Conservation (phyloP, 2,797 vertebrate species). For the Lemur catta region DNA sequence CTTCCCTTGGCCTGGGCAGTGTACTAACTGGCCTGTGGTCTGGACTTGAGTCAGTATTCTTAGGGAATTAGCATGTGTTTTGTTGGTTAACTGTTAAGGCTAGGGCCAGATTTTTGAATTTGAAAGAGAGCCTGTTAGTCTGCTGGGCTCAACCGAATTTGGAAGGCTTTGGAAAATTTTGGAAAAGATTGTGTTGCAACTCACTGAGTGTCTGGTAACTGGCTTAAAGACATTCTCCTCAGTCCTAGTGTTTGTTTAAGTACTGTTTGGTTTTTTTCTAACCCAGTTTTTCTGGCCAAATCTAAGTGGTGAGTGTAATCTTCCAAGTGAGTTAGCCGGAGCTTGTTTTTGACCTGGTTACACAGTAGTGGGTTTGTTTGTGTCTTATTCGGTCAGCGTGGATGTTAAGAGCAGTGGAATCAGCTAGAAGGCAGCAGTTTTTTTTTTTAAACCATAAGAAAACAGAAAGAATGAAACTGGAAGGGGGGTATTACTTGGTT, state of each 20-base stretch:
- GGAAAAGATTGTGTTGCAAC: constrained; percentile 61
- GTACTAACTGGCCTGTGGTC: constrained; percentile 41
- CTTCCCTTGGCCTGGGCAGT: neutral
- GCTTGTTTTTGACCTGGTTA: constrained; percentile 66
- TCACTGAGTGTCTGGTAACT: constrained; percentile 52
- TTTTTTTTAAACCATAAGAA: constrained; percentile 14
- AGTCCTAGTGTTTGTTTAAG: constrained; percentile 55
- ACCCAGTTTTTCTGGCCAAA: constrained; percentile 62
- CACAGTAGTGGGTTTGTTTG: constrained; percentile 58
- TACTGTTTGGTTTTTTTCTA: constrained; percentile 44
- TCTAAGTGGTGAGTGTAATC: constrained; percentile 55
- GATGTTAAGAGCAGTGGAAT: neutral
- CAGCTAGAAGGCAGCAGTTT: neutral
- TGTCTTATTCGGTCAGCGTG: neutral
- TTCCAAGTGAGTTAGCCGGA: constrained; percentile 66
- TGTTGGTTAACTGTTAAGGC: constrained; percentile 70
- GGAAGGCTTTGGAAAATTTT: constrained; percentile 67
- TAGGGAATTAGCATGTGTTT: constrained; percentile 69
- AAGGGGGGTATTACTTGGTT: neutral
- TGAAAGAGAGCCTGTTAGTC: constrained; percentile 67
- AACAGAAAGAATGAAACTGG: neutral
- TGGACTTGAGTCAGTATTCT: constrained; percentile 59
- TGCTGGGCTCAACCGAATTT: constrained; percentile 60
- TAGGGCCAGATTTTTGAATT: constrained; percentile 64
- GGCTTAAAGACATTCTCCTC: constrained; percentile 26